Evolutionary conservation across 2,113 vertebrate genomes (phyloP).

Genomic region (Menura novaehollandiae): DNA sequence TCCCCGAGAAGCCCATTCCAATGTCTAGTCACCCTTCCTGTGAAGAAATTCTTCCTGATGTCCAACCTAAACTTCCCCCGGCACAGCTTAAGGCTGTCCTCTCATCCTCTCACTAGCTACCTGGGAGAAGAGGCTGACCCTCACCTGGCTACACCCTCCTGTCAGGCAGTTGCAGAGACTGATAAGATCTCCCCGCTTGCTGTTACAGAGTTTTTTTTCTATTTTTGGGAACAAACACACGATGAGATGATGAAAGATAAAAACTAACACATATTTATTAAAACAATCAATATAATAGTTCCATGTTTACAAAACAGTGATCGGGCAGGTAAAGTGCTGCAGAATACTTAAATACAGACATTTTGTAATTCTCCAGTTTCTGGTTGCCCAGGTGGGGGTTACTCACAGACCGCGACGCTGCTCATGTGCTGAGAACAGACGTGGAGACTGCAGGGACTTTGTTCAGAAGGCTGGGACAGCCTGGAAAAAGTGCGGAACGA

Average conservation of each 20-base stretch:
- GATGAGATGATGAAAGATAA: background rate
- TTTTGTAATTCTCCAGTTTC: constrained; percentile 62
- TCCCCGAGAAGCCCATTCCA: background rate
- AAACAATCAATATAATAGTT: constrained; percentile 50
- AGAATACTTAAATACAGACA: constrained; percentile 40
- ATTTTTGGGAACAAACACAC: background rate
- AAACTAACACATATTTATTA: constrained; percentile 62
- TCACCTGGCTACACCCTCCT: too few relatives aligned
- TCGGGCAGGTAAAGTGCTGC: constrained; percentile 63
- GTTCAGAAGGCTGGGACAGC: background rate
- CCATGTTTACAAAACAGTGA: constrained; percentile 64
- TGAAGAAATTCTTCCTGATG: background rate
- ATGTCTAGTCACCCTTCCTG: too few relatives aligned
- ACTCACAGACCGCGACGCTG: background rate
- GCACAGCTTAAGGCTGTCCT: background rate
- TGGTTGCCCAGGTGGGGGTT: background rate
- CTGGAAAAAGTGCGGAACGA: background rate
- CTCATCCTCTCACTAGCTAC: accelerated
- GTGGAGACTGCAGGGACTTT: background rate
- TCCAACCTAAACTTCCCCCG: too few relatives aligned
- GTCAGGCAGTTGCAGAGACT: accelerated
- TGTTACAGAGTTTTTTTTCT: background rate
- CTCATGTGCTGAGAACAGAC: background rate
- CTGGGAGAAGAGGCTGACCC: background rate
- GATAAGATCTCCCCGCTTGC: accelerated